Percentiles rank a stretch among this genome's conserved stretches.
These are phyloP conservation scores for Clusia tigrina DNA, from an alignment of 2,888 invertebrate genomes.

Conservation along the genomic window DNA sequence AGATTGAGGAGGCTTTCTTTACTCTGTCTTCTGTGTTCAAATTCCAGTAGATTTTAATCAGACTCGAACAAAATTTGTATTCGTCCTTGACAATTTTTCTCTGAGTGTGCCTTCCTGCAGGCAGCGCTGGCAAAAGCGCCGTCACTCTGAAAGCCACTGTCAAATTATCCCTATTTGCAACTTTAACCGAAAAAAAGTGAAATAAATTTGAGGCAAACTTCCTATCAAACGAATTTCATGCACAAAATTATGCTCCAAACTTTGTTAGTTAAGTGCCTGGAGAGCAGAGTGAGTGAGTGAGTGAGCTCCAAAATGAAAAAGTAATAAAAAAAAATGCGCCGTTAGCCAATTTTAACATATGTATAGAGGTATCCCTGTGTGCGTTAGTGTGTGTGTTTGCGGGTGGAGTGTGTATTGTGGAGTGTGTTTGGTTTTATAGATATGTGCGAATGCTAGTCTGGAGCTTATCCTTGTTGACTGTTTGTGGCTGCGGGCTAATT, in stretches of 20 bases:
- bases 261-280: neutral
- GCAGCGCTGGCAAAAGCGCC: neutral
- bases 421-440: conserved; percentile 15
- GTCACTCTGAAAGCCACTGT: neutral
- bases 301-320: conserved; percentile 7
- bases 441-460: neutral
- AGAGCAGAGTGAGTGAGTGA: neutral
- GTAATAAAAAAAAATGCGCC: conserved; percentile 23
- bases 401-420: conserved; percentile 37
- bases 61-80: too few relatives aligned
- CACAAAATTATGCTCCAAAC: neutral
- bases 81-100: too few relatives aligned
- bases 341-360: conserved; percentile 22
- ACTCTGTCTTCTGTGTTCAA: too few relatives aligned
- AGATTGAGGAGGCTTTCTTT: too few relatives aligned
- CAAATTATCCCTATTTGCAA: neutral
- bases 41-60: too few relatives aligned
- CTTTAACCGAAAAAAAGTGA: neutral
- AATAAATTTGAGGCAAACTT: neutral
- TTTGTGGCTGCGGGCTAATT: conserved; percentile 44
- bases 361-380: conserved; percentile 21
- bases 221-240: neutral
- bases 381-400: conserved; percentile 15
- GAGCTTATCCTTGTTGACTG: conserved; percentile 15
- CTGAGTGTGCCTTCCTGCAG: neutral